Evolutionary conservation across 2,113 vertebrate species (phyloP), one percentile per base, ranked within the genome.

Genomic region (Atherinomorus stipes): DNA sequence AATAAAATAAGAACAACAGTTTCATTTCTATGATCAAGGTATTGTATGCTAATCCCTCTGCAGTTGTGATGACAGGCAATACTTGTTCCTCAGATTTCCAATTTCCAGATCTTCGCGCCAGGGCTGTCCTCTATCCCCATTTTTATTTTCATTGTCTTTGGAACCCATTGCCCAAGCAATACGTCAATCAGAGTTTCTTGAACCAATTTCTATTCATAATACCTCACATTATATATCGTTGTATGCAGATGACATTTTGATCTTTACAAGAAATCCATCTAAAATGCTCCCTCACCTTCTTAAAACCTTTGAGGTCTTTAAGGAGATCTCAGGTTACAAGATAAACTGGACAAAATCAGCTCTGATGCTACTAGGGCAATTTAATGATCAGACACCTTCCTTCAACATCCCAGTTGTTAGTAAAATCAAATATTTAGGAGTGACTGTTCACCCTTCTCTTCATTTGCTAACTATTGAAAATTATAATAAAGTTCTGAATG

Each of bases 331-430:
- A 62, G 42, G 12, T 19, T 31, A 8, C 18, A 63, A 7, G 25
- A 62, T 47, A 16, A 62, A 28, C n/a, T 62, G 42, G 42, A 63
- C 25, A 45, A 28, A 31, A 62, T 62, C 42, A 28, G 16, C 28
- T 28, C 45, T 47, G 18, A 25, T 47, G 28, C 19, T 25, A 7
- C n/a, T 63, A 25, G 45, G 45, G n/a, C 26, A 11, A 26, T 16
- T 5, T 11, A 31, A 31, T 26, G 25, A 10, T 26, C 28, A n/a
- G n/a, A n/a, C n/a, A n/a, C n/a, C n/a, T n/a, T n/a, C n/a, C n/a
- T n/a, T n/a, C n/a, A n/a, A n/a, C n/a, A n/a, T n/a, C n/a, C n/a
- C n/a, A n/a, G n/a, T n/a, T n/a, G n/a, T n/a, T n/a, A n/a, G n/a
- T n/a, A n/a, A n/a, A n/a, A n/a, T n/a, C n/a, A n/a, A n/a, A n/a